These are phyloP conservation scores for Noctua pronuba DNA, from an alignment of 2,888 invertebrate species.

Conservation along the genomic window DNA sequence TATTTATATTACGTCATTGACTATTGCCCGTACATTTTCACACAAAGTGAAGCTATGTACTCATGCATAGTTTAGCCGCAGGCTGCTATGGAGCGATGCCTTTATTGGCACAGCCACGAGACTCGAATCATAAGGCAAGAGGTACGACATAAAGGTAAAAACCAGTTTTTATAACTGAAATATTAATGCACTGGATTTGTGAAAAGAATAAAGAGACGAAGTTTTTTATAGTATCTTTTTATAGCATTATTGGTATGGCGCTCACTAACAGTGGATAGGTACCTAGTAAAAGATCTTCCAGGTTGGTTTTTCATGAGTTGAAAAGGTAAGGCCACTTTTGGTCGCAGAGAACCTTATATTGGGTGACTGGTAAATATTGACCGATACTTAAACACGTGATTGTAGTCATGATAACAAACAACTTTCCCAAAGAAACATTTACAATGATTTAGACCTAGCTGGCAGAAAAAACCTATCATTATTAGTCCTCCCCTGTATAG, in stretches of 20 bases:
- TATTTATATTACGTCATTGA: too few species aligned
- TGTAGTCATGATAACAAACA: too few species aligned
- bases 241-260: neutral
- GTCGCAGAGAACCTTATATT: neutral
- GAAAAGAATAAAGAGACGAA: constrained; percentile 8
- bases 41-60: neutral
- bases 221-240: neutral
- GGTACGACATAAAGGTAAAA: constrained; percentile 6
- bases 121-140: constrained; percentile 20
- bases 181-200: neutral
- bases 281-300: neutral
- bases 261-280: neutral
- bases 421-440: too few species aligned
- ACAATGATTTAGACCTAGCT: neutral
- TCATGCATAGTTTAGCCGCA: neutral
- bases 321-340: neutral
- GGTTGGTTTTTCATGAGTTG: neutral
- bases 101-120: constrained; percentile 18
- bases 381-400: too few species aligned
- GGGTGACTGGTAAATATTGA: too few species aligned
- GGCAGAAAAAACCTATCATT: neutral
- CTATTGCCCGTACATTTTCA: too few species aligned
- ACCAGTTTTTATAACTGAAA: constrained; percentile 20
- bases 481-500: too few species aligned
- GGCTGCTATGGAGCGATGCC: neutral